Evolutionary conservation across 2,888 invertebrate genomes (phyloP).

Genomic region (Melieria picta): DNA sequence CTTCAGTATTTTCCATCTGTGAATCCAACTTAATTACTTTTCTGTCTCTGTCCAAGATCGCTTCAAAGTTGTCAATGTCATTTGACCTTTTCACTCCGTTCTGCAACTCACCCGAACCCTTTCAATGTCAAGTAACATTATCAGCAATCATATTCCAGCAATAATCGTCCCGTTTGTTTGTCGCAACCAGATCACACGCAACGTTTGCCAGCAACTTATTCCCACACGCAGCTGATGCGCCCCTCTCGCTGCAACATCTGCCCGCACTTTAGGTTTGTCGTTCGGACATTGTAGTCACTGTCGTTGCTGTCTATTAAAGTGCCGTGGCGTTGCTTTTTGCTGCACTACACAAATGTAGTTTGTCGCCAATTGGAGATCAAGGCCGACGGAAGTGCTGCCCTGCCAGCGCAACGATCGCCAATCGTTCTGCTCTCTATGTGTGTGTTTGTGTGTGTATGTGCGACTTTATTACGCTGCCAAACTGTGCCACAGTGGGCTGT

Average conservation of each 20-base stretch:
- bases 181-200: no score
- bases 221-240: conserved; percentile 4
- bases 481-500: conserved; percentile 2
- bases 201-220: no score
- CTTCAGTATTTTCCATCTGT: no score
- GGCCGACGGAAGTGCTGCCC: conserved; percentile 56
- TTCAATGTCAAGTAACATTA: no score
- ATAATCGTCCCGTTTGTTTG: no score
- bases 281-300: background rate
- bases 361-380: conserved; percentile 56
- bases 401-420: conserved; percentile 23
- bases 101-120: no score
- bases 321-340: conserved; percentile 2
- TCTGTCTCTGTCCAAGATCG: no score
- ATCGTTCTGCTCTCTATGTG: background rate
- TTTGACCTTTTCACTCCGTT: no score
- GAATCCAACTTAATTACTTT: no score
- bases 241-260: background rate
- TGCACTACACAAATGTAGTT: background rate
- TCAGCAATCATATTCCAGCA: no score
- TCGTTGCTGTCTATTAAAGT: background rate
- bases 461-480: background rate
- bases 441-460: background rate
- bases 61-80: no score
- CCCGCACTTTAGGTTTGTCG: background rate